Conservation (phyloP, 1,140 invertebrate genomes). For the Andricus grossulariae region DNA sequence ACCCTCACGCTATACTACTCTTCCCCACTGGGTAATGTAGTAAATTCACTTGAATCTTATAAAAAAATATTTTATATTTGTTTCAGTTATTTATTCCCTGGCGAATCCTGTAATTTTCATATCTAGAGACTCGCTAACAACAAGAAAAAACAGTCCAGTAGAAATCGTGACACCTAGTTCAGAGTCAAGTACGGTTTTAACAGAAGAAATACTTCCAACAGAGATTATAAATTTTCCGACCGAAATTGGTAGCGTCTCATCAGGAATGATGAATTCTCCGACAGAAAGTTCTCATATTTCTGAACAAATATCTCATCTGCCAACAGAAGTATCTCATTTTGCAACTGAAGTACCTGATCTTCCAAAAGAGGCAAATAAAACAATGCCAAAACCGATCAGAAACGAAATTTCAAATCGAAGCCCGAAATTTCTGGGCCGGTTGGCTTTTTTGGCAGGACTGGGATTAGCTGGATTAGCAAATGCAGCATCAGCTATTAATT, state of each 20-base stretch:
- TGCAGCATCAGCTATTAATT: background rate
- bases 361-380: background rate
- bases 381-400: background rate
- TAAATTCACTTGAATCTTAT: too few species aligned
- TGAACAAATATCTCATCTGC: background rate
- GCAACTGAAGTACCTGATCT: background rate
- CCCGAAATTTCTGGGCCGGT: conserved; percentile 52
- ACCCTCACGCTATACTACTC: too few species aligned
- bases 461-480: conserved; percentile 25
- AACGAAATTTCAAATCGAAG: background rate
- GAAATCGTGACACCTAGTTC: conserved; percentile 19
- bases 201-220: background rate
- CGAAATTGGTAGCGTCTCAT: background rate
- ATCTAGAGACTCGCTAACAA: background rate
- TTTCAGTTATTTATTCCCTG: background rate
- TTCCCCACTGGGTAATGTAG: too few species aligned
- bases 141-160: background rate
- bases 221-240: background rate
- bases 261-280: background rate
- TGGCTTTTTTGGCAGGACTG: conserved; percentile 62
- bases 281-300: background rate
- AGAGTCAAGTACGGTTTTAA: background rate
- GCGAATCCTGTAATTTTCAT: background rate
- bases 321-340: background rate
- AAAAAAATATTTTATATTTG: background rate